These are phyloP conservation scores for Mionectes olivaceus DNA, from an alignment of 2,797 vertebrate genomes.

Conservation along the genomic window DNA sequence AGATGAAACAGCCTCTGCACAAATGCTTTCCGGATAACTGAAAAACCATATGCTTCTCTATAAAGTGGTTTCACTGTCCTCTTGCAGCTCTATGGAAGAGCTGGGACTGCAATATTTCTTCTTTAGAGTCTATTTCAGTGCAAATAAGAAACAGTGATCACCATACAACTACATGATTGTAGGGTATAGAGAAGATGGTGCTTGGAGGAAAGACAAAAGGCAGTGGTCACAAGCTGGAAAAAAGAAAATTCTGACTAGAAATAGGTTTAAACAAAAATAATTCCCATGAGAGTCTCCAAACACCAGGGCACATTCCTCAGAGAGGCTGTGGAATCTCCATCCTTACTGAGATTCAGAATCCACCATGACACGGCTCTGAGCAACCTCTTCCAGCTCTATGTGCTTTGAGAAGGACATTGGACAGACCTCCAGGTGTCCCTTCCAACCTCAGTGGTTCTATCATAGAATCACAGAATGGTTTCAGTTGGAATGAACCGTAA, in stretches of 20 bases:
- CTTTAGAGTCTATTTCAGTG: not conserved
- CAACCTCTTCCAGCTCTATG: not conserved
- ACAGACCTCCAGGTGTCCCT: not conserved
- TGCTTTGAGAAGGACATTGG: not conserved
- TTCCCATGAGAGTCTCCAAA: not conserved
- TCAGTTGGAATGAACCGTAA: not conserved
- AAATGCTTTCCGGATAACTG: not conserved
- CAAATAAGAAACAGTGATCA: not conserved
- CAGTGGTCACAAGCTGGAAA: not conserved
- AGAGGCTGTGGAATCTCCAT: not conserved
- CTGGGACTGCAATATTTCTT: not conserved
- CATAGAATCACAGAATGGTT: not conserved
- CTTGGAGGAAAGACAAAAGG: not conserved
- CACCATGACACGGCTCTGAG: not conserved
- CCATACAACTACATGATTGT: not conserved
- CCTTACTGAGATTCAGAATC: not conserved
- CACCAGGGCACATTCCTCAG: not conserved
- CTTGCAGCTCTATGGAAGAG: not conserved
- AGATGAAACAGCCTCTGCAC: not conserved
- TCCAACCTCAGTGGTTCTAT: not conserved
- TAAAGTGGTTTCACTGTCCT: not conserved
- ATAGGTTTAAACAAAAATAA: not conserved
- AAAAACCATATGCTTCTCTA: accelerated
- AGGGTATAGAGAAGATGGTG: not conserved
- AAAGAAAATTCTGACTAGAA: not conserved